A percentile compares a stretch with the other conserved stretches of the same genome.
These are phyloP conservation scores for Sander lucioperca DNA, from an alignment of 2,113 vertebrate genomes.

Conservation along the genomic window DNA sequence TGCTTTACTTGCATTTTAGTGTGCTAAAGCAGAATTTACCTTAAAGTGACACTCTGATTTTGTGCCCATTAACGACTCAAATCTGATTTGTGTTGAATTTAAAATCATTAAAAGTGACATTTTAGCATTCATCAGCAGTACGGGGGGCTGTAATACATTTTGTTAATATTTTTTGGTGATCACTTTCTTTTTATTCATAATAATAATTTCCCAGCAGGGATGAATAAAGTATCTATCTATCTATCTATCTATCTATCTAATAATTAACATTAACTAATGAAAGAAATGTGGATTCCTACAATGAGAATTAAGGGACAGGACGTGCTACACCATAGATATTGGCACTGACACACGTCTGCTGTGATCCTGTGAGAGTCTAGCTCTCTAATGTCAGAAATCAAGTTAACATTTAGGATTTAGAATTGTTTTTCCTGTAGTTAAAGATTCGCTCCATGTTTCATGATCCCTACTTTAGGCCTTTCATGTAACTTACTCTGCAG, in stretches of 20 bases:
- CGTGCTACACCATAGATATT: background rate
- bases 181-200: background rate
- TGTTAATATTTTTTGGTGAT: background rate
- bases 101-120: background rate
- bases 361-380: background rate
- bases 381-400: constrained; percentile 23
- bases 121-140: background rate
- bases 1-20: background rate
- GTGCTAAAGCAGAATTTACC: background rate
- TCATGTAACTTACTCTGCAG: constrained; percentile 54
- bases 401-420: constrained; percentile 31
- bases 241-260: no score
- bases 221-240: no score
- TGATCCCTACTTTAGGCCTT: constrained; percentile 51
- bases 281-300: background rate
- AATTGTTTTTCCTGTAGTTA: constrained; percentile 30
- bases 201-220: no score
- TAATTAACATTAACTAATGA: background rate
- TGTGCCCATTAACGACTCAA: background rate
- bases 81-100: background rate
- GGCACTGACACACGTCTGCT: background rate
- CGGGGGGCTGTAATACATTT: background rate
- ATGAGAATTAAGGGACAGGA: background rate
- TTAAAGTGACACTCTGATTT: background rate
- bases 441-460: constrained; percentile 44